Base-by-base conservation (phyloP, 2,113 vertebrate genomes). In the Kobus ellipsiprymnus region DNA sequence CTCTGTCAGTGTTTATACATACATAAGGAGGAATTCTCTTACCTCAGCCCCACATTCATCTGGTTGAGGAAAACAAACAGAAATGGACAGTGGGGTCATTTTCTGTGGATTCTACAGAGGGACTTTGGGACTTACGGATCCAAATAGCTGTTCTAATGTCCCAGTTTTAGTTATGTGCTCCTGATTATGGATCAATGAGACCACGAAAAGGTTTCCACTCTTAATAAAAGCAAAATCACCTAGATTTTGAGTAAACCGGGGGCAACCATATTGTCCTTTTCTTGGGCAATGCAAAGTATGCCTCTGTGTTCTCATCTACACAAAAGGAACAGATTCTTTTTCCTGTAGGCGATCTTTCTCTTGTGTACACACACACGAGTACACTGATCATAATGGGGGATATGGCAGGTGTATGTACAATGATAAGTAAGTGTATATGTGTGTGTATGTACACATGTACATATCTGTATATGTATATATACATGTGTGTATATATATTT, bases 401-500 rank as follows among this genome's bases (percentile, higher is more conserved):
- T n/a, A 9, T 0, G 33, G 57, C 7, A 52, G 59, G 46, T 7
- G 4, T 29, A 3, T 3, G 19, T 5, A 7, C 17, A 4, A 44
- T 27, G 40, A 77, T 77, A 77, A 74, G 21, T 57, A 25, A 21
- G 4, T 40, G 6, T 21, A 0, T 15, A 2, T 36, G 5, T 9
- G 5, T 9, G 1, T 30, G 27, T 55, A 7, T 77, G 50, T 21
- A 16, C 36, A 52, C 2, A 4, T 1, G 7, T 30, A 14, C 5
- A 1, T 12, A 4, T 36, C 3, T 9, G 4, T 30, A 11, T 55
- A 11, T 57, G 64, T 30, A 5, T 55, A 36, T 9, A 13, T 5
- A 16, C 13, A 14, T 0, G 1, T 71, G 1, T 71, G 52, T 19
- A 2, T 36, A 1, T 59, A 1, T 36, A 17, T 81, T 5, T 67